These are phyloP conservation scores for Corythornis vintsioides DNA, from an alignment of 2,113 vertebrate genomes.

Conservation along the genomic window DNA sequence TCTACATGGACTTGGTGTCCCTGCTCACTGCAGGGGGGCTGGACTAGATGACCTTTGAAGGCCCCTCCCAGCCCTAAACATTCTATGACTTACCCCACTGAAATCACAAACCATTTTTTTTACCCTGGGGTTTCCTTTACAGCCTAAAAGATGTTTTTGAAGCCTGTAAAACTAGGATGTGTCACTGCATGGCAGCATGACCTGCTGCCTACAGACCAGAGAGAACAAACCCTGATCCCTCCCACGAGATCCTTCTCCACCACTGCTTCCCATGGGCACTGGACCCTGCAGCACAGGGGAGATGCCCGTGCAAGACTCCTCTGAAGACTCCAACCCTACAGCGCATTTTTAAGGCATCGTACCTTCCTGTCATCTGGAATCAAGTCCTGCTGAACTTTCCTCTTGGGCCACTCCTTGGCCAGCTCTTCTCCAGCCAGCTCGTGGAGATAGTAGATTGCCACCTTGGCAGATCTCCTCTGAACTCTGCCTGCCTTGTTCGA, in stretches of 20 bases:
- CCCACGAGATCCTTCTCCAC: not conserved
- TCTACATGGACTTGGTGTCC: not conserved
- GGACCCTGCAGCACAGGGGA: not conserved
- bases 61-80: too few relatives aligned
- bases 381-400: constrained; percentile 91
- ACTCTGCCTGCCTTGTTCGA: constrained; percentile 75
- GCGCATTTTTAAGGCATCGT: not conserved
- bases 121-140: not conserved
- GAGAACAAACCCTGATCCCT: not conserved
- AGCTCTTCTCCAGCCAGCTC: constrained; percentile 91
- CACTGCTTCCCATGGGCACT: not conserved
- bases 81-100: not conserved
- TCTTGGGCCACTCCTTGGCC: constrained; percentile 93
- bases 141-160: not conserved
- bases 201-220: not conserved
- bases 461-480: constrained; percentile 89
- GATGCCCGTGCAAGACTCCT: not conserved
- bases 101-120: not conserved
- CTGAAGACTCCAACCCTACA: not conserved
- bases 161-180: not conserved
- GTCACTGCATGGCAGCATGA: not conserved
- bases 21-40: too few relatives aligned
- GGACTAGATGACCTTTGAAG: too few relatives aligned
- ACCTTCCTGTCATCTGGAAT: constrained; percentile 91
- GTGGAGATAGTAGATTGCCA: constrained; percentile 90